Evolutionary conservation across 2,888 invertebrate genomes (phyloP), one percentile per base, ranked within the genome.

Genomic region (Morpho achilles): DNA sequence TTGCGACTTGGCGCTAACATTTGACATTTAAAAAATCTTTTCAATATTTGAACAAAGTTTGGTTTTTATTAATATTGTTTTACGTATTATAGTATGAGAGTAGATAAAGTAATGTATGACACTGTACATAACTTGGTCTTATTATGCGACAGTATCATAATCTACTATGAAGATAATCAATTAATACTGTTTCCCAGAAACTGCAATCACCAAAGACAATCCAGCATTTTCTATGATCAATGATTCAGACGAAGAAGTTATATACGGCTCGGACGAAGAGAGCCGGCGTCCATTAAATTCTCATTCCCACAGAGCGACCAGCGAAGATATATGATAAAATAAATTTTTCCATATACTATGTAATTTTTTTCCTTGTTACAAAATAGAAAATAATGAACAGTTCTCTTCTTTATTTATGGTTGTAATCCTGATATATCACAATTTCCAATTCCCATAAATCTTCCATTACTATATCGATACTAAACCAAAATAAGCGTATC

Each of bases 151-250:
- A 16, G 16, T 16, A 16, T 16, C 16, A 16, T 16, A 16, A 16
- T 16, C 16, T 16, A 16, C 16, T 16, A 16, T 16, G 1, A 16
- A 16, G 42, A 3, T n/a, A 23, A n/a, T n/a, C n/a, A n/a, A 44
- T 7, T 52, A 52, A 52, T 52, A 52, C 52, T 45, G 45, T 39
- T 39, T 45, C 32, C 67, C 91, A 96, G 98, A 98, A 85, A 93
- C 96, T 53, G 94, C 96, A 53, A 96, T 99, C 69, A 96, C 97
- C 54, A 98, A 98, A 89, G 99, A 99, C 91, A 98, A 99, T 91
- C 98, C 99, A 51, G 96, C 98, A 8, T 97, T 99, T 84, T 98
- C 98, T 23, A 99, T 99, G 98, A 95, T 99, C 71, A 99, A 99
- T 84, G 99, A 99, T 77, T 98, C 98, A 0, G 99, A 99, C 77